A percentile compares a stretch with the other conserved stretches of the same genome.
Conservation (phyloP, 2,888 invertebrate species). For the Drosophila anceps region DNA sequence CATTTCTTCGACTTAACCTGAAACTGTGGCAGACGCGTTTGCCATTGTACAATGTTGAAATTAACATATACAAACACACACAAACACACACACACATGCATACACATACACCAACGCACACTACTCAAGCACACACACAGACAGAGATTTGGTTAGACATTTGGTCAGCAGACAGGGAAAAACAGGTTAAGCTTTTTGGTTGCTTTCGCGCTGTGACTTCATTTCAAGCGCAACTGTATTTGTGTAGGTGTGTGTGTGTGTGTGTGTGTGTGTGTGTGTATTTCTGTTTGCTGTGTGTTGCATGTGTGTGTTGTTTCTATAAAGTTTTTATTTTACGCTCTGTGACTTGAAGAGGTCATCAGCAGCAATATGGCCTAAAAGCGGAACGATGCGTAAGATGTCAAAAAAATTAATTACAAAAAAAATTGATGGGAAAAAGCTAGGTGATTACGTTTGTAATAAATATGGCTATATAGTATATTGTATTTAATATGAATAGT, state of each 20-base stretch:
- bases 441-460: conserved; percentile 31
- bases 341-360: conserved; percentile 65
- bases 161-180: conserved; percentile 42
- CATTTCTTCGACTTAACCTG: conserved; percentile 65
- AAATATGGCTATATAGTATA: conserved; percentile 8
- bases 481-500: conserved; percentile 8
- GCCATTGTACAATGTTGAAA: conserved; percentile 72
- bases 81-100: conserved; percentile 15
- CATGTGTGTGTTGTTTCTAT: conserved; percentile 38
- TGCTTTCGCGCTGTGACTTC: conserved; percentile 72
- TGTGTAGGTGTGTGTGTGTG: conserved; percentile 15
- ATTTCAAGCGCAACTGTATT: conserved; percentile 62
- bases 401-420: conserved; percentile 10
- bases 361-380: conserved; percentile 66
- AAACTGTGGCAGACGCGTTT: conserved; percentile 50
- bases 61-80: conserved; percentile 58
- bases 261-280: conserved; percentile 33
- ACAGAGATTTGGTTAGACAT: conserved; percentile 31
- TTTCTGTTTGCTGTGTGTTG: conserved; percentile 16
- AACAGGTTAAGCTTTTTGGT: conserved; percentile 75
- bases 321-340: conserved; percentile 73
- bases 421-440: conserved; percentile 41
- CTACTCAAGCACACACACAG: conserved; percentile 6
- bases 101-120: conserved; percentile 32
- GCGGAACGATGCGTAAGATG: conserved; percentile 67